These are phyloP conservation scores for Stegodyphus dumicola DNA, from an alignment of 1,140 invertebrate species.

Conservation along the genomic window DNA sequence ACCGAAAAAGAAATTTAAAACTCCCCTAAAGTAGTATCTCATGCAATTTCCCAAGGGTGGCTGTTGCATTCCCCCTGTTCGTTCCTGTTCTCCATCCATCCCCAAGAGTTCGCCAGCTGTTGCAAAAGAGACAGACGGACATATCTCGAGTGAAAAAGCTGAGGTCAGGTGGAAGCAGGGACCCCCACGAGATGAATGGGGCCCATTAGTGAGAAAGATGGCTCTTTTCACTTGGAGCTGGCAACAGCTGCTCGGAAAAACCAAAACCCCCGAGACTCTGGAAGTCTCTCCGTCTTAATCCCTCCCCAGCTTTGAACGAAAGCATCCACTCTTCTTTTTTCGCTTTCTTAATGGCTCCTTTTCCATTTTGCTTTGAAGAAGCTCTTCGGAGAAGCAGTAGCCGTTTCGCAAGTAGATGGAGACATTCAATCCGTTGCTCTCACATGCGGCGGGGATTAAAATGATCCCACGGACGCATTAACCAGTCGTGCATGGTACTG, in stretches of 20 bases:
- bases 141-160: slow-evolving; percentile 29
- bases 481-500: too few relatives aligned
- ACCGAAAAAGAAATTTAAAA: background rate
- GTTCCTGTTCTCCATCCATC: background rate
- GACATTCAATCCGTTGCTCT: too few relatives aligned
- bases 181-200: slow-evolving; percentile 48
- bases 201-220: slow-evolving; percentile 60
- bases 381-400: too few relatives aligned
- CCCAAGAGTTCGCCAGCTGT: slow-evolving; percentile 2
- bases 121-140: background rate
- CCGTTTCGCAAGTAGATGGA: too few relatives aligned
- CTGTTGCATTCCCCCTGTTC: background rate
- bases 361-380: too few relatives aligned
- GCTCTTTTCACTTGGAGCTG: slow-evolving; percentile 19
- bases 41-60: background rate
- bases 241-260: slow-evolving; percentile 39
- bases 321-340: too few relatives aligned
- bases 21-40: background rate
- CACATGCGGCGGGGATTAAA: too few relatives aligned
- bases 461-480: too few relatives aligned
- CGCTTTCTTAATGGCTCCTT: too few relatives aligned
- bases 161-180: slow-evolving; percentile 48
- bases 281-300: too few relatives aligned
- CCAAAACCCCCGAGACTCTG: too few relatives aligned
- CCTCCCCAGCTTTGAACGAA: too few relatives aligned